Evolutionary conservation across 2,888 invertebrate genomes (phyloP).

Genomic region (Nomada lathburiana): DNA sequence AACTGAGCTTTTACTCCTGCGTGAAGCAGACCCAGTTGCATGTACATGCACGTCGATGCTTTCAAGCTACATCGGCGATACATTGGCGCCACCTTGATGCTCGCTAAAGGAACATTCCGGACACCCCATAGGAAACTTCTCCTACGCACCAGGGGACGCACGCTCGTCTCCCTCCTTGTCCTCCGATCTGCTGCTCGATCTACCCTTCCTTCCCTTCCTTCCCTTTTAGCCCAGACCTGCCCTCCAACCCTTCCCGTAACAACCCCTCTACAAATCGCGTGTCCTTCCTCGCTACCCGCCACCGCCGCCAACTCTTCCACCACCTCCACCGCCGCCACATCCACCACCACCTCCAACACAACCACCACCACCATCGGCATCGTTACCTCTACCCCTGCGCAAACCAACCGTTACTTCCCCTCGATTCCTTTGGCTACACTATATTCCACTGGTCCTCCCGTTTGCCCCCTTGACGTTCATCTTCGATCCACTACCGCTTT

Average conservation of each 20-base stretch:
- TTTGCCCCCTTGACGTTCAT: not conserved
- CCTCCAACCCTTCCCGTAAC: not conserved
- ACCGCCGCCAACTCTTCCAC: not conserved
- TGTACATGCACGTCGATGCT: conserved; percentile 54
- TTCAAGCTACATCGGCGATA: conserved; percentile 63
- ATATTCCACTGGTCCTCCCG: not conserved
- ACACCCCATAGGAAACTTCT: conserved; percentile 30
- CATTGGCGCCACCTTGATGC: conserved; percentile 80
- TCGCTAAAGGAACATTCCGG: conserved; percentile 66
- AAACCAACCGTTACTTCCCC: not conserved
- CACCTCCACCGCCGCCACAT: not conserved
- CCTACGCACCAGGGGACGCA: conserved; percentile 45
- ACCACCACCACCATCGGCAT: not conserved
- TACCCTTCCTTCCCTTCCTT: not conserved
- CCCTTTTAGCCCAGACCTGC: not conserved
- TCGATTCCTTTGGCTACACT: not conserved
- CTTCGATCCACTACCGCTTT: conserved; percentile 28
- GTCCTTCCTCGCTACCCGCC: conserved; percentile 7
- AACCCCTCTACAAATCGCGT: not conserved
- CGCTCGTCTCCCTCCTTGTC: not conserved
- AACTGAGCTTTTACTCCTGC: conserved; percentile 75
- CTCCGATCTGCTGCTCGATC: not conserved
- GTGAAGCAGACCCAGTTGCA: conserved; percentile 34
- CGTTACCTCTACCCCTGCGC: not conserved
- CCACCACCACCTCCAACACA: not conserved